Evolutionary conservation across 2,797 vertebrate genomes (phyloP).

Genomic region (Oreonectes daqikongensis): DNA sequence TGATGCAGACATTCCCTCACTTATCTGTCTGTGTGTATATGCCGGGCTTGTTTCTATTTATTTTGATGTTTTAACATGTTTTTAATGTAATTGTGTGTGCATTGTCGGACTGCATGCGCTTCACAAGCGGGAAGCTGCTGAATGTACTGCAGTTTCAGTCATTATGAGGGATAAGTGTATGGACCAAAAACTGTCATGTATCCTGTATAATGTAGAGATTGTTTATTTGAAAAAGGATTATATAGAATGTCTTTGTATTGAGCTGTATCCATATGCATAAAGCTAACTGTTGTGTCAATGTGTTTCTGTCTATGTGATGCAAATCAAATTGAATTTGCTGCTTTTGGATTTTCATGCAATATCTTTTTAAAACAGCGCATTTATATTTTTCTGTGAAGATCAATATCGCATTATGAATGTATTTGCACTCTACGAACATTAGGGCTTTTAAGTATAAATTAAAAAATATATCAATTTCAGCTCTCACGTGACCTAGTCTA

Average conservation of each 20-base stretch:
- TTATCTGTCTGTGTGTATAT: conserved; percentile 47
- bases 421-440: conserved; percentile 55
- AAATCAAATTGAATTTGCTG: conserved; percentile 53
- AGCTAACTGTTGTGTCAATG: conserved; percentile 49
- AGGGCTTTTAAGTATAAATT: conserved; percentile 55
- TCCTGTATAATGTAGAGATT: conserved; percentile 57
- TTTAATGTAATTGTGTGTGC: conserved; percentile 41
- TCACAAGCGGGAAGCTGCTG: conserved; percentile 72
- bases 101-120: conserved; percentile 78
- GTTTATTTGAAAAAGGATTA: conserved; percentile 51
- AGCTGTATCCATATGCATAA: conserved; percentile 72
- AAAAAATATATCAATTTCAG: conserved; percentile 52
- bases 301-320: conserved; percentile 42
- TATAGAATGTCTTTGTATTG: conserved; percentile 71
- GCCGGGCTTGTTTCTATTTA: conserved; percentile 56
- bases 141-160: conserved; percentile 76
- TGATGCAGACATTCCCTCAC: conserved; percentile 50
- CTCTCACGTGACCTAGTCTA: conserved; percentile 31
- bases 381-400: conserved; percentile 60
- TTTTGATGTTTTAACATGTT: conserved; percentile 50
- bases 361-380: conserved; percentile 54
- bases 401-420: conserved; percentile 56
- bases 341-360: conserved; percentile 58
- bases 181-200: conserved; percentile 74
- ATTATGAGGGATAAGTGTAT: conserved; percentile 62